Base-by-base conservation (phyloP, 1,140 invertebrate genomes). In the Wasmannia auropunctata region DNA sequence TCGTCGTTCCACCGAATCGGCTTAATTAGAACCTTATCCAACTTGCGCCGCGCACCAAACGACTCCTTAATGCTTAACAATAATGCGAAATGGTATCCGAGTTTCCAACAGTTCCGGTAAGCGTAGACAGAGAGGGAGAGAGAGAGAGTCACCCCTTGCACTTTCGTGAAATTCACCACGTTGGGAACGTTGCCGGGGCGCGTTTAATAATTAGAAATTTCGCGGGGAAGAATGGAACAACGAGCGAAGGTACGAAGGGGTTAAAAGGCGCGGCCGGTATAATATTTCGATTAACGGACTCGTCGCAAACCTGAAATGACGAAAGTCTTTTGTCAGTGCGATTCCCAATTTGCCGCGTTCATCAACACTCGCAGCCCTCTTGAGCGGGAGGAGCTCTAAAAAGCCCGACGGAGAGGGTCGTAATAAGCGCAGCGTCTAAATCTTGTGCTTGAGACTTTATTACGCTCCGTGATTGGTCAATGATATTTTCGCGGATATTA, bases 161-260 rank as follows among this genome's bases (percentile, higher is more conserved):
- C 37, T 74, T 25, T 83, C 67, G 37, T 58, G 25, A 28, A 83
- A 43, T 31, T 81, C 37, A 58, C 51, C 65, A 28, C 22, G 54
- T 67, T 67, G 67, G 40, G 79, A 58, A 72, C 37, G 11, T 46
- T 43, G 51, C 25, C 79, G 51, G 25, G 16, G 77, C 37, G 51
- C 49, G 37, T 72, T 83, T 83, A 83, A 83, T 83, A 83, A 83
- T 74, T 83, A 83, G 79, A 83, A 83, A 81, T 70, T 69, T 74
- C 25, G 51, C 10, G 40, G 22, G 37, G 28, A 31, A 37, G 51
- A 58, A 43, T 22, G 40, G 46, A 60, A 72, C 51, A 11, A 40
- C 40, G 37, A 25, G 37, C 65, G 14, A 22, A n/a, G 31, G 51
- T 37, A 74, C 49, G 19, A 34, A 43, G 37, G 51, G 65, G 49